Evolutionary conservation across 37 sponge, comb jelly and placozoan genomes (phyloP), one percentile per base, ranked within the genome.

Genomic region (Geodia barretti): DNA sequence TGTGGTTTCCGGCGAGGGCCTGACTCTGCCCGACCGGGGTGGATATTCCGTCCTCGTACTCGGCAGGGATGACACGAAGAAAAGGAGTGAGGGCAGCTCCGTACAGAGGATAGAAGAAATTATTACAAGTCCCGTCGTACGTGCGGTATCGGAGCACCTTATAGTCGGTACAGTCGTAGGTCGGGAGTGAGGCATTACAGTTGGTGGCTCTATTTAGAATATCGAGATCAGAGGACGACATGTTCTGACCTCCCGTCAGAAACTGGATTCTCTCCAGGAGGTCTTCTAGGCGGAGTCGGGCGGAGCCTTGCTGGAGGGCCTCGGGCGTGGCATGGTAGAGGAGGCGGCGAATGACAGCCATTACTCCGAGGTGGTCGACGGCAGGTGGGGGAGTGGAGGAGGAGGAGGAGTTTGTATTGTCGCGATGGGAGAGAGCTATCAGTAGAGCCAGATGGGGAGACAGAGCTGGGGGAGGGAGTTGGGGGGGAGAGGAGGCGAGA

Each of bases 81-180:
- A 89, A 80, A 20, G 90, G 68, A 36, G 42, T 39, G 25, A 34
- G 41, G 8, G 90, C 65, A 38, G 90, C 90, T 39, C 90, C 90
- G 31, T 84, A 79, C 5, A 83, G 62, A 23, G 90, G 84, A 60
- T 74, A 83, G 24, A 79, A 83, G 40, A 85, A 78, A 70, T 94
- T 97, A 76, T 97, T 97, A 65, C 97, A 97, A 33, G 92, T 94
- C 0, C 97, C 97, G 67, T 97, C 92, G 73, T 77, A 69, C 0
- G 90, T 88, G 5, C 91, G 74, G 70, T 87, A 94, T 17, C 29
- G 1, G 23, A 68, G 60, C 9, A 79, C 41, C 58, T 66, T 62
- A 26, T 41, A 63, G 17, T 39, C 41, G 60, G 38, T 58, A 54
- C 80, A 84, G 54, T 67, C 71, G 2, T 35, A 64, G 3, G 5